Evolutionary conservation across 2,888 invertebrate species (phyloP).

Genomic region (Clitarchus hookeri): DNA sequence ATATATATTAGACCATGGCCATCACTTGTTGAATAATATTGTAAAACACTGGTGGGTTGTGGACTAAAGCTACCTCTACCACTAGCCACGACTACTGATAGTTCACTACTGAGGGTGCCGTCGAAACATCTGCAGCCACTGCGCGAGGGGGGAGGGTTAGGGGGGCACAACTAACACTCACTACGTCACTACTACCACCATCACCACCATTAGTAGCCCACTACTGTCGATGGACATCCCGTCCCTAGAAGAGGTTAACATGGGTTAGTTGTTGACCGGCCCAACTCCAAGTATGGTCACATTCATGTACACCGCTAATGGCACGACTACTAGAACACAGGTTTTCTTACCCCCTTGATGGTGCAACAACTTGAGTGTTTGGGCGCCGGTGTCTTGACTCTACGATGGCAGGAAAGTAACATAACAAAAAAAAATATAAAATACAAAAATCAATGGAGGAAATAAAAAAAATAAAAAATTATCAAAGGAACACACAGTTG

Average conservation of each 20-base stretch:
- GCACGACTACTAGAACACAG: constrained; percentile 32
- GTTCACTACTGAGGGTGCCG: constrained; percentile 25
- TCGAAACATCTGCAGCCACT: constrained; percentile 11
- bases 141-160: neutral
- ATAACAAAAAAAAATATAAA: constrained; percentile 43
- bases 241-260: constrained; percentile 40
- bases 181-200: constrained; percentile 20
- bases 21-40: neutral
- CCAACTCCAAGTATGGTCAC: constrained; percentile 22
- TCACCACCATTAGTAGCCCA: constrained; percentile 17
- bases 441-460: constrained; percentile 41
- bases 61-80: constrained; percentile 31
- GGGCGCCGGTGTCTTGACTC: constrained; percentile 92
- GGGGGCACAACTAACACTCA: constrained; percentile 21
- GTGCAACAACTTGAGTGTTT: constrained; percentile 86
- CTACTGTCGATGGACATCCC: constrained; percentile 18
- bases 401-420: constrained; percentile 55
- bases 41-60: neutral
- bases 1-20: neutral
- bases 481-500: constrained; percentile 36
- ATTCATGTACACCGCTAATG: constrained; percentile 36
- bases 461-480: constrained; percentile 31
- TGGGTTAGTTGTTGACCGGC: constrained; percentile 37
- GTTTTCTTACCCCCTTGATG: constrained; percentile 91
- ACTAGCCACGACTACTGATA: constrained; percentile 35